phyloP scores from a whole-genome alignment of 2,113 vertebrate species.

The Antennarius striatus region DNA sequence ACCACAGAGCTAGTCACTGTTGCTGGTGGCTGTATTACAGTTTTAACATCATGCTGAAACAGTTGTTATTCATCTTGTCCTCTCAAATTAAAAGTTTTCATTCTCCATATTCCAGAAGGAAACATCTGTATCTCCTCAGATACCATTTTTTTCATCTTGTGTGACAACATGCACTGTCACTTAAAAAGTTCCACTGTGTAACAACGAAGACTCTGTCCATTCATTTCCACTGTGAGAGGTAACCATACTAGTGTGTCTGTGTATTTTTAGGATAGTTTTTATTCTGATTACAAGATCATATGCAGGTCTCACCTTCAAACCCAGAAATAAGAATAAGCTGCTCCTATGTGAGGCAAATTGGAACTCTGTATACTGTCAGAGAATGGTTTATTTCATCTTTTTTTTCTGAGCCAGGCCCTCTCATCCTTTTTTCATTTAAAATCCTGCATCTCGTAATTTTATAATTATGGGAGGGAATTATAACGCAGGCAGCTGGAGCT shows the following conservation, averaged over 20 bases:
- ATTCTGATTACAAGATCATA: conserved; percentile 55
- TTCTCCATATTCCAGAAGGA: no score
- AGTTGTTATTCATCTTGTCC: no score
- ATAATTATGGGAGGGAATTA: conserved; percentile 82
- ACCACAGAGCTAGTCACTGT: background rate
- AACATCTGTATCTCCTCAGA: no score
- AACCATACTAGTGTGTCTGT: background rate
- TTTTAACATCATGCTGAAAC: background rate
- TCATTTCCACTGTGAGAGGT: conserved; percentile 4
- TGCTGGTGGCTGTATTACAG: background rate
- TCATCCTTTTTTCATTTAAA: conserved; percentile 79
- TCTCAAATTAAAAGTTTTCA: no score
- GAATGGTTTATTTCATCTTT: conserved; percentile 70
- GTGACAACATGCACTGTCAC: no score
- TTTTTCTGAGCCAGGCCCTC: conserved; percentile 61
- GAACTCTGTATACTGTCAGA: conserved; percentile 55
- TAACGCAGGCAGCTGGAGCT: conserved; percentile 75
- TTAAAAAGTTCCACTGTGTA: no score
- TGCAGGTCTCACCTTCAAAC: conserved; percentile 66
- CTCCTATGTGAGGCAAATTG: conserved; percentile 61
- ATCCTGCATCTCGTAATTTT: conserved; percentile 80
- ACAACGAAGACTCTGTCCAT: no score
- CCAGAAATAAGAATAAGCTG: conserved; percentile 36
- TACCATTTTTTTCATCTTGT: no score
- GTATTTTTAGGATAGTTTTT: conserved; percentile 31